phyloP scores from a whole-genome alignment of 23 tunicate species.

The Corella eumyota region DNA sequence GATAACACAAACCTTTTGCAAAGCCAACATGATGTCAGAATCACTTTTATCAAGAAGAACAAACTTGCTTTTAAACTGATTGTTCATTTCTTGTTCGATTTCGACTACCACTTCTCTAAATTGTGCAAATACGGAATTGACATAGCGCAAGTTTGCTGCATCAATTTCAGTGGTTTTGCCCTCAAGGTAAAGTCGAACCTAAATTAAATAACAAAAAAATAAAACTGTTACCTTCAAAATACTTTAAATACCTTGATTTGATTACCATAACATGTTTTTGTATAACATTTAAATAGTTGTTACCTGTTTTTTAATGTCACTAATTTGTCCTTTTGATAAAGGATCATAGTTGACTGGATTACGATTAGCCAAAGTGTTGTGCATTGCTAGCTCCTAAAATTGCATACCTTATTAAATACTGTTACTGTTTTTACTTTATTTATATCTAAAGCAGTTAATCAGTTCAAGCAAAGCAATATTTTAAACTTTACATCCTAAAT shows the following conservation, averaged over 20 bases:
- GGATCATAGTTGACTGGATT: constrained; percentile 45
- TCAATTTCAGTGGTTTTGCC: constrained; percentile 84
- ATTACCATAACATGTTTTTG: too few species aligned
- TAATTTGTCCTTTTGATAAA: constrained; percentile 59
- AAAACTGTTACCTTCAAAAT: not conserved
- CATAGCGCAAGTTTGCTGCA: constrained; percentile 44
- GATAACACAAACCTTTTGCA: constrained; percentile 45
- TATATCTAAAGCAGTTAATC: not conserved
- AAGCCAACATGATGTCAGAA: constrained; percentile 48
- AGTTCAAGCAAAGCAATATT: not conserved
- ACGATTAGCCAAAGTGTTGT: constrained; percentile 74
- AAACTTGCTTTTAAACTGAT: constrained; percentile 36
- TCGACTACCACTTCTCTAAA: constrained; percentile 56
- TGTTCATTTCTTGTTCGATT: constrained; percentile 59
- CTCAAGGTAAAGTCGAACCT: constrained; percentile 73
- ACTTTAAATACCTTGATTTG: too few species aligned
- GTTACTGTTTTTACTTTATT: too few species aligned
- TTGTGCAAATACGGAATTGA: constrained; percentile 63
- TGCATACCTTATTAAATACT: too few species aligned
- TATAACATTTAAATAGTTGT: not conserved
- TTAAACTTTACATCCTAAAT: not conserved
- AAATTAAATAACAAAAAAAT: not conserved
- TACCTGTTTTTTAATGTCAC: constrained; percentile 81
- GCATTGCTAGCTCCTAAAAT: constrained; percentile 77
- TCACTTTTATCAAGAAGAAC: constrained; percentile 68